These are phyloP conservation scores for Craterocephalus amniculus DNA, from an alignment of 2,797 vertebrate genomes.

Conservation along the genomic window DNA sequence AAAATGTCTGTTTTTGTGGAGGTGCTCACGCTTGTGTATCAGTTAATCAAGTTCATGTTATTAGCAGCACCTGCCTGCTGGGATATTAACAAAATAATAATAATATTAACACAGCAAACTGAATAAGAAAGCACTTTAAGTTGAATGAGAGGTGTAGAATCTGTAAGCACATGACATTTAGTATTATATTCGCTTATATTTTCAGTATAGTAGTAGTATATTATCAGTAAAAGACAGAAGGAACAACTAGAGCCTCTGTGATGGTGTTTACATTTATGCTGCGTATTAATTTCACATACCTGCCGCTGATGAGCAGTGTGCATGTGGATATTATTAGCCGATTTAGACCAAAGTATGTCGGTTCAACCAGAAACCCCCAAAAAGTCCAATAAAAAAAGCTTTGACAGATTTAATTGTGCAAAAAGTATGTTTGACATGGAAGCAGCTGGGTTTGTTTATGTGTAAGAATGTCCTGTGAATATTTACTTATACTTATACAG, in stretches of 20 bases:
- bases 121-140: not conserved
- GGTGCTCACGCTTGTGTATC: too few relatives aligned
- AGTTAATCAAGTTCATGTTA: too few relatives aligned
- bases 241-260: not conserved
- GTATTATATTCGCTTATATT: not conserved
- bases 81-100: too few relatives aligned
- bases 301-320: not conserved
- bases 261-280: not conserved
- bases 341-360: constrained; percentile 1
- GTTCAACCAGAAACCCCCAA: constrained; percentile 7
- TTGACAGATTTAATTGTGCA: not conserved
- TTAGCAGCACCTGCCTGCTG: too few relatives aligned
- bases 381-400: not conserved
- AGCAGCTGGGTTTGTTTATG: constrained; percentile 1
- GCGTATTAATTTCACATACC: too few relatives aligned
- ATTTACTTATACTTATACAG: not conserved
- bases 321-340: constrained; percentile 13
- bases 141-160: not conserved
- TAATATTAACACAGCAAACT: too few relatives aligned
- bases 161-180: not conserved
- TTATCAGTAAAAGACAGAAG: not conserved
- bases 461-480: constrained; percentile 8
- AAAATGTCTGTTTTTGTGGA: too few relatives aligned
- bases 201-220: not conserved
- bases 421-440: constrained; percentile 1